These are phyloP conservation scores for Agapornis canus DNA, from an alignment of 2,797 vertebrate genomes.

Conservation along the genomic window DNA sequence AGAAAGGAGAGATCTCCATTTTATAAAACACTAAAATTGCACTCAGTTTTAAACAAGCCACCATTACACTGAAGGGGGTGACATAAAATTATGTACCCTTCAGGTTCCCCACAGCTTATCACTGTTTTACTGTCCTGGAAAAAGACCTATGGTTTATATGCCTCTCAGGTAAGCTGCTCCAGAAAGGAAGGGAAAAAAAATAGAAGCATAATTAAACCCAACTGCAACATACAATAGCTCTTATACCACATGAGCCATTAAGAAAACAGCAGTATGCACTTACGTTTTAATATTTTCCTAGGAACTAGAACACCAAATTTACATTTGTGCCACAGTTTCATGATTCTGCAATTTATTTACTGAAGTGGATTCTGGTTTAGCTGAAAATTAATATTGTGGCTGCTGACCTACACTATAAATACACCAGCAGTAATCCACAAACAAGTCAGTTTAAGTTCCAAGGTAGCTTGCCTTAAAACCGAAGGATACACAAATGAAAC, in stretches of 20 bases:
- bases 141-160: not conserved
- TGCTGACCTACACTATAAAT: constrained; percentile 17
- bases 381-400: constrained; percentile 29
- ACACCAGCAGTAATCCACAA: not conserved
- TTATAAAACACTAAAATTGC: not conserved
- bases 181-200: not conserved
- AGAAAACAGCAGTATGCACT: not conserved
- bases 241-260: not conserved
- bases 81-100: not conserved
- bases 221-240: not conserved
- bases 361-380: not conserved
- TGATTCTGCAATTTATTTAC: constrained; percentile 19
- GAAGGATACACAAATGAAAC: not conserved
- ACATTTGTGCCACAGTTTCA: not conserved
- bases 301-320: constrained; percentile 14
- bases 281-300: not conserved
- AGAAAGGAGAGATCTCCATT: not conserved
- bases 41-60: not conserved
- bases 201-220: not conserved
- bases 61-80: not conserved
- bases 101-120: not conserved
- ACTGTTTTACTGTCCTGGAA: not conserved
- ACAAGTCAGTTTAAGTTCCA: not conserved
- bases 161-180: not conserved
- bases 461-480: not conserved